phyloP scores from a whole-genome alignment of 1,140 invertebrate species.

The Trissolcus basalis region DNA sequence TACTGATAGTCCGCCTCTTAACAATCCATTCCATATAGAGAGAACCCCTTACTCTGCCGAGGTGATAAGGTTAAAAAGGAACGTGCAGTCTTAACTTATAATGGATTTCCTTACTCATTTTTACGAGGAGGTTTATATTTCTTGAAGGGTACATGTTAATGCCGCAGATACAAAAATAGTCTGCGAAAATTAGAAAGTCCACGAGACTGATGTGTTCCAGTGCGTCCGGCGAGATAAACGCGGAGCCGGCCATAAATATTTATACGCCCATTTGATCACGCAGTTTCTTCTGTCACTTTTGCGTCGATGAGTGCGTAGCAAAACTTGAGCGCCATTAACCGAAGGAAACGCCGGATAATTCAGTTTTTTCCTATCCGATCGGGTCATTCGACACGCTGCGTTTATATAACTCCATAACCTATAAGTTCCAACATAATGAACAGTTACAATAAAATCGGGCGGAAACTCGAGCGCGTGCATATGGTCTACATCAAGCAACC shows the following conservation, averaged over 20 bases:
- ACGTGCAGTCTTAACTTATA: conserved; percentile 36
- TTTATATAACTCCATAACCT: conserved; percentile 48
- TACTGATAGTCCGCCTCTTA: conserved; percentile 50
- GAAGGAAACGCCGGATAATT: conserved; percentile 9
- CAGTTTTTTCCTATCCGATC: conserved; percentile 4
- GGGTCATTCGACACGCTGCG: conserved; percentile 20
- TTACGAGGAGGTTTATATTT: conserved; percentile 5
- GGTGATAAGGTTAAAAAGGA: conserved; percentile 53
- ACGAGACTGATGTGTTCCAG: conserved; percentile 13
- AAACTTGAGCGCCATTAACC: conserved; percentile 20
- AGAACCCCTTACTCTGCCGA: conserved; percentile 33
- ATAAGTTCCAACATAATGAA: conserved; percentile 46
- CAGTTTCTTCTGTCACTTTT: conserved; percentile 8
- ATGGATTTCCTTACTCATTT: conserved; percentile 39
- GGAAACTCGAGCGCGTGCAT: conserved; percentile 54
- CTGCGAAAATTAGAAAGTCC: conserved; percentile 32
- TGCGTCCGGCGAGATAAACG: conserved; percentile 8
- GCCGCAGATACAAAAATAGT: conserved; percentile 11
- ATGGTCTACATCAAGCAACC: conserved; percentile 23
- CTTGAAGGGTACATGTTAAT: conserved; percentile 8
- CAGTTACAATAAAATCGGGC: conserved; percentile 54
- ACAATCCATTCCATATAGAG: conserved; percentile 47
- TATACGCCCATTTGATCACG: conserved; percentile 10
- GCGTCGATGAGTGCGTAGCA: conserved; percentile 1
- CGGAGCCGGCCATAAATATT: conserved; percentile 11